phyloP scores from a whole-genome alignment of 92 coral and sea anemone genomes.

The Paramuricea clavata region DNA sequence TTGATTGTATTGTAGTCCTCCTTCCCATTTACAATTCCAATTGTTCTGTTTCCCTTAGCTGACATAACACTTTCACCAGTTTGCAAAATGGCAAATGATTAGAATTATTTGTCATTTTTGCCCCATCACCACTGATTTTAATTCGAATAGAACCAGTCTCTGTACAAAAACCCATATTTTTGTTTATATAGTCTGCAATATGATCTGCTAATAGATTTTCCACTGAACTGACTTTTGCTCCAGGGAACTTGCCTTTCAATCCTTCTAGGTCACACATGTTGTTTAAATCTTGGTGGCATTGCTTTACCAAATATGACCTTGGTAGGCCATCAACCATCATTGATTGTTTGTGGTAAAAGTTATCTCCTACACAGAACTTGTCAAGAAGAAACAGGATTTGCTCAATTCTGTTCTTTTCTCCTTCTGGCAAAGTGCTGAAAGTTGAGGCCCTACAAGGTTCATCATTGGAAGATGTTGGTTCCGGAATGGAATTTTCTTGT shows the following conservation, averaged over 20 bases:
- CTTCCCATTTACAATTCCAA: conserved; percentile 18
- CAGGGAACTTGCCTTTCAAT: conserved; percentile 32
- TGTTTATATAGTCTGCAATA: conserved; percentile 29
- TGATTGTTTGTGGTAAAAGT: background rate
- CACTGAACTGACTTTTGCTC: conserved; percentile 64
- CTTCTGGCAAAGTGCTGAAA: conserved; percentile 23
- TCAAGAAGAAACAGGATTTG: conserved; percentile 16
- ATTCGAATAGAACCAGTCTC: conserved; percentile 39
- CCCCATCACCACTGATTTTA: conserved; percentile 71
- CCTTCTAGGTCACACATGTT: conserved; percentile 50
- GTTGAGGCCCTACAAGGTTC: background rate
- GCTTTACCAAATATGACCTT: conserved; percentile 16
- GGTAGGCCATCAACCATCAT: background rate
- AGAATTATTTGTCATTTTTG: conserved; percentile 61
- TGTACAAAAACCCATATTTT: conserved; percentile 35
- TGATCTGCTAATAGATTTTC: conserved; percentile 35
- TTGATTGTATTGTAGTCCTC: conserved; percentile 2
- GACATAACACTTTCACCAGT: conserved; percentile 18
- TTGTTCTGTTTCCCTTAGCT: conserved; percentile 12
- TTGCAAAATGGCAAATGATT: conserved; percentile 52
- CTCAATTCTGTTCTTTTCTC: conserved; percentile 13
- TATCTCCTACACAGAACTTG: conserved; percentile 1
- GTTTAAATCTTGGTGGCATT: conserved; percentile 24
- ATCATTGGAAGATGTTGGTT: background rate
- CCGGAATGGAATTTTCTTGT: background rate